Percentiles rank a stretch among this genome's conserved stretches.
These are phyloP conservation scores for Orcinus orca DNA, from an alignment of 2,113 vertebrate species.

Conservation along the genomic window DNA sequence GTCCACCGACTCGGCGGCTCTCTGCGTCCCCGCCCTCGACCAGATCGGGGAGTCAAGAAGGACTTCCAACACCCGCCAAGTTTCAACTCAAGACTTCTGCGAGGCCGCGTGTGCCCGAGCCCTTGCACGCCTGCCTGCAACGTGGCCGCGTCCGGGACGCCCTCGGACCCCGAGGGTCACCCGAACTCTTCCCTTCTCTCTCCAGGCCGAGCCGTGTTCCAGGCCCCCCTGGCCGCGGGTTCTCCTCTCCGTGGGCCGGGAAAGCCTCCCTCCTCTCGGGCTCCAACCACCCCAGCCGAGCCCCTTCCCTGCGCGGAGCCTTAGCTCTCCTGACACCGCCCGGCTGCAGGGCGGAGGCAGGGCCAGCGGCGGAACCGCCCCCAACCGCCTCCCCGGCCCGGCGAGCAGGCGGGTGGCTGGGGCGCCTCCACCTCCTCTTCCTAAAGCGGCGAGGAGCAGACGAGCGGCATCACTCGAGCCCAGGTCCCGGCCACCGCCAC, in stretches of 20 bases:
- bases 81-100: not conserved
- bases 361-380: constrained; percentile 65
- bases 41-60: not conserved
- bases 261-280: not conserved
- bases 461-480: constrained; percentile 71
- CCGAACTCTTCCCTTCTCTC: constrained; percentile 2
- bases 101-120: not conserved
- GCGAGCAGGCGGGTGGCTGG: constrained; percentile 61
- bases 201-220: not conserved
- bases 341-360: constrained; percentile 67
- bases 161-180: not conserved
- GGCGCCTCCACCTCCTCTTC: constrained; percentile 75
- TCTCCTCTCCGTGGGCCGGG: not conserved
- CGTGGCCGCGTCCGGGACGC: constrained; percentile 51
- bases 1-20: not conserved
- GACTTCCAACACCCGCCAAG: not conserved
- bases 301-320: not conserved
- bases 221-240: not conserved
- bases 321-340: constrained; percentile 1
- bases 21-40: not conserved
- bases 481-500: constrained; percentile 58
- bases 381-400: constrained; percentile 58
- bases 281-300: not conserved
- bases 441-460: constrained; percentile 72
- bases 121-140: constrained; percentile 45